Percentiles rank a stretch among this genome's conserved stretches.
Conservation (phyloP, 2,113 vertebrate species). For the Oreamnos americanus region DNA sequence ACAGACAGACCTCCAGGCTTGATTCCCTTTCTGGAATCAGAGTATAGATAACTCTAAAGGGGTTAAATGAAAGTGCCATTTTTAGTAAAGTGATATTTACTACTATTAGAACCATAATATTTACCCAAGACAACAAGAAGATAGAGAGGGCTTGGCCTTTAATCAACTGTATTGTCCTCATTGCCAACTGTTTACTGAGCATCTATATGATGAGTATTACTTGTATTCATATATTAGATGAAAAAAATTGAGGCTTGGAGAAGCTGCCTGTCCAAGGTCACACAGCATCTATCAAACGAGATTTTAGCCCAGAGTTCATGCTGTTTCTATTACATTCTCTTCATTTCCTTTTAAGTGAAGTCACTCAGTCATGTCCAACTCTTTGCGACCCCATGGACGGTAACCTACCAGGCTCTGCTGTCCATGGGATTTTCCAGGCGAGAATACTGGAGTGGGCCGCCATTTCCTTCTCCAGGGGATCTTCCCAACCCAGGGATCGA, state of each 20-base stretch:
- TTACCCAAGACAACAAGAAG: background rate
- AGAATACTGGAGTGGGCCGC: too few relatives aligned
- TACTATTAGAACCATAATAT: background rate
- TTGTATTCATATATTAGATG: background rate
- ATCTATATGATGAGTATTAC: background rate
- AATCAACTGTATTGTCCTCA: background rate
- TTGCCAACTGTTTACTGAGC: background rate
- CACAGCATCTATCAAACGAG: background rate
- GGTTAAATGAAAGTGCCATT: background rate
- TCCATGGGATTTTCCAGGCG: too few relatives aligned
- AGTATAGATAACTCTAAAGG: background rate
- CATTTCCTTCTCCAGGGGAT: too few relatives aligned
- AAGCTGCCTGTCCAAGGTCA: constrained; percentile 38
- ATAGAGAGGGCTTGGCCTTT: background rate
- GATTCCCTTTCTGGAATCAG: background rate
- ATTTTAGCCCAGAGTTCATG: constrained; percentile 29
- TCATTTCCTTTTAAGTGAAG: background rate
- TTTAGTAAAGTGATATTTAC: background rate
- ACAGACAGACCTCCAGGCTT: background rate
- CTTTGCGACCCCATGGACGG: too few relatives aligned
- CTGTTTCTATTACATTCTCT: background rate
- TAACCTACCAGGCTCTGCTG: too few relatives aligned
- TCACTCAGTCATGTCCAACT: too few relatives aligned
- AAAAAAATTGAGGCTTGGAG: background rate
- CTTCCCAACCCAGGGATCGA: too few relatives aligned